Conservation (phyloP, 2,888 invertebrate genomes). For the Luffia ferchaultella region DNA sequence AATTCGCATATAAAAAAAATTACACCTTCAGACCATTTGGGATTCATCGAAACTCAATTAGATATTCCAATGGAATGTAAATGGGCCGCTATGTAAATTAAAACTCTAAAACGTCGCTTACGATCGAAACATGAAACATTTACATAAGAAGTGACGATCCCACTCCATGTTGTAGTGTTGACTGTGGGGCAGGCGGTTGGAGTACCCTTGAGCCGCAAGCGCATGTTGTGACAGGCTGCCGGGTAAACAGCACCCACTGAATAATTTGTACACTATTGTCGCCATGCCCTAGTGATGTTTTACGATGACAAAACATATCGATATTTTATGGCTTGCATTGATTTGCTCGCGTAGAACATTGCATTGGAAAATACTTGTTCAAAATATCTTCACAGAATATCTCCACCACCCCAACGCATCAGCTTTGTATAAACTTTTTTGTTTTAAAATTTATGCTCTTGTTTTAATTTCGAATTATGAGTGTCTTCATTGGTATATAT, state of each 20-base stretch:
- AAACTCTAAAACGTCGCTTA: background rate
- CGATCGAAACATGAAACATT: background rate
- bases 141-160: background rate
- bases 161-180: background rate
- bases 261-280: background rate
- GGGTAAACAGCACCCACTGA: background rate
- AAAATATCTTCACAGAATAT: background rate
- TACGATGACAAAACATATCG: background rate
- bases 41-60: background rate
- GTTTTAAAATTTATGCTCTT: background rate
- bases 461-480: background rate
- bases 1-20: background rate
- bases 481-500: too few relatives aligned
- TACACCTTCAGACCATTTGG: too few relatives aligned
- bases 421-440: background rate
- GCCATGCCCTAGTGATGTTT: background rate
- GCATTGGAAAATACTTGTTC: background rate
- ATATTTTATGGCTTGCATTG: too few relatives aligned
- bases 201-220: background rate
- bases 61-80: background rate
- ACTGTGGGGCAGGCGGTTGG: background rate
- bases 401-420: too few relatives aligned
- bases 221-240: background rate
- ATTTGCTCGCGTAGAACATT: background rate
- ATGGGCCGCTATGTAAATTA: background rate